Evolutionary conservation across 2,888 invertebrate genomes (phyloP).

Genomic region (Drosophila borborema): DNA sequence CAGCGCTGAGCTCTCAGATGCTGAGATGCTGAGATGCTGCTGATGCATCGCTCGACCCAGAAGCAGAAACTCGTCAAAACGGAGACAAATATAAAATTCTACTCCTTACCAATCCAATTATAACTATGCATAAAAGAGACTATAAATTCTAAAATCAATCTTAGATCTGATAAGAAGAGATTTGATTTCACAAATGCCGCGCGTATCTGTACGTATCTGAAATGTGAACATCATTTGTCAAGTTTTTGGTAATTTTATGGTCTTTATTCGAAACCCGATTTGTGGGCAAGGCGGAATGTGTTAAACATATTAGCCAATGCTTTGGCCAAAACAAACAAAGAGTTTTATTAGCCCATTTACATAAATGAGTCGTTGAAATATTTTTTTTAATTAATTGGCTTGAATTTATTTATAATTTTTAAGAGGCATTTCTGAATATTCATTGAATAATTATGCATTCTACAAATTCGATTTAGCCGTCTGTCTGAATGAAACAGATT

Average conservation of each 20-base stretch:
- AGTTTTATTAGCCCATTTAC: conserved; percentile 61
- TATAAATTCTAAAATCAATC: not conserved
- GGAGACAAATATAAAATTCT: conserved; percentile 19
- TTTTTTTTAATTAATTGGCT: conserved; percentile 64
- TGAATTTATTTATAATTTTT: conserved; percentile 61
- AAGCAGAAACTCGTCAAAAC: conserved; percentile 32
- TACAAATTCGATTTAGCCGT: conserved; percentile 28
- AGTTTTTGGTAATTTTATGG: conserved; percentile 47
- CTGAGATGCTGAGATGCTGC: not conserved
- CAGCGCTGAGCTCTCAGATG: conserved; percentile 29
- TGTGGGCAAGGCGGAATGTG: conserved; percentile 46
- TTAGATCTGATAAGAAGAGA: conserved; percentile 1
- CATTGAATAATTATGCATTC: conserved; percentile 47
- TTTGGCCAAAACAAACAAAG: conserved; percentile 44
- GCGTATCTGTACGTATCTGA: conserved; percentile 17
- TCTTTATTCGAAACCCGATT: conserved; percentile 37
- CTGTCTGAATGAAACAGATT: conserved; percentile 20
- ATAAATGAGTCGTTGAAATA: conserved; percentile 58
- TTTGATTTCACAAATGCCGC: not conserved
- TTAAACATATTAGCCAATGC: conserved; percentile 63
- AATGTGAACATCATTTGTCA: conserved; percentile 40
- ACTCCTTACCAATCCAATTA: not conserved
- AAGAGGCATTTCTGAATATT: conserved; percentile 52
- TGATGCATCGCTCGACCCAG: conserved; percentile 38
- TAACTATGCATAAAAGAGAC: not conserved